Conservation (phyloP, 2,797 vertebrate genomes). For the Tamandua tetradactyla region DNA sequence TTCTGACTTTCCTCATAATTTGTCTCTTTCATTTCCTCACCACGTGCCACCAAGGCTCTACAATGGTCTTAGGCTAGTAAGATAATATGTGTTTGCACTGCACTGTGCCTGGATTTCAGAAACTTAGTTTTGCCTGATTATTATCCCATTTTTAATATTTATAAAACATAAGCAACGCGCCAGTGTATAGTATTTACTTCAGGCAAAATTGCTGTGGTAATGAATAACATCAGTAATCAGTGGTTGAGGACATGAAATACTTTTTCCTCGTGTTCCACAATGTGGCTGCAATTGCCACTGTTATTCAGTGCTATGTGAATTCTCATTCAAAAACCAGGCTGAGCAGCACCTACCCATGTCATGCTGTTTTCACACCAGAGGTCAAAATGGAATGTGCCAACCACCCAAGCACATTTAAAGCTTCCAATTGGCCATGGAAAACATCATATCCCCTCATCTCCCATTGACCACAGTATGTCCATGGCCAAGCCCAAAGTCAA, state of each 20-base stretch:
- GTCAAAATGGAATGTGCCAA: neutral
- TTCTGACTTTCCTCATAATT: neutral
- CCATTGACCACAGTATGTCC: neutral
- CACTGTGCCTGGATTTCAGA: neutral
- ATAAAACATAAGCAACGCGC: neutral
- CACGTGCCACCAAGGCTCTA: neutral
- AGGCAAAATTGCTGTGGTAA: neutral
- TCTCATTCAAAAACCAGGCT: neutral
- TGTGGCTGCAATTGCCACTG: too few relatives aligned
- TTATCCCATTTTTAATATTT: neutral
- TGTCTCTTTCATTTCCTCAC: neutral
- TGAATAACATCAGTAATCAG: too few relatives aligned
- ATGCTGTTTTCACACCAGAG: neutral
- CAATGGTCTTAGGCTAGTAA: neutral
- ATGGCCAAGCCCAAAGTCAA: neutral
- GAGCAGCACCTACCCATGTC: neutral
- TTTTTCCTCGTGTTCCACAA: too few relatives aligned
- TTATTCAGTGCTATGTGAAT: too few relatives aligned
- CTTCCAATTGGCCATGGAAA: neutral
- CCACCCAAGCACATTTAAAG: neutral
- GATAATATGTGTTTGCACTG: neutral
- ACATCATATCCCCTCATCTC: neutral
- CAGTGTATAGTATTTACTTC: neutral
- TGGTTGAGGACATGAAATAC: too few relatives aligned
- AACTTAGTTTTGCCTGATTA: slow-evolving; percentile 30